These are phyloP conservation scores for Radopholus similis DNA, from an alignment of 1,140 invertebrate species.

Conservation along the genomic window DNA sequence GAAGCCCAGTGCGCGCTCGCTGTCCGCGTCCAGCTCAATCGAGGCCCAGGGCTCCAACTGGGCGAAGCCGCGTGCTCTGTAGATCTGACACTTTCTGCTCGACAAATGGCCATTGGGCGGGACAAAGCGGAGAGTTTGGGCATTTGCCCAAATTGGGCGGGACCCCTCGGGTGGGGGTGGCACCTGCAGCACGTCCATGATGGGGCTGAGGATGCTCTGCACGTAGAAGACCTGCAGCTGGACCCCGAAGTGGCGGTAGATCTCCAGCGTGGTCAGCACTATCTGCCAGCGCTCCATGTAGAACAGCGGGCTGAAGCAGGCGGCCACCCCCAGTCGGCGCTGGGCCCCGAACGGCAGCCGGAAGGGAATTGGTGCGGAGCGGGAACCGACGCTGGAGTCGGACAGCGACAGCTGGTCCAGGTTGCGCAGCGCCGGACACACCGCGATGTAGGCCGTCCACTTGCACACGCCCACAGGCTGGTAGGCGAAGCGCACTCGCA, in stretches of 20 bases:
- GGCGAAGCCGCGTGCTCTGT: slow-evolving; percentile 28
- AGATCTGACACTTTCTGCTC: slow-evolving; percentile 13
- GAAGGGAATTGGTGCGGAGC: slow-evolving; percentile 17
- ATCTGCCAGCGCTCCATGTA: slow-evolving; percentile 52
- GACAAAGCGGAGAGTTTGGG: not conserved
- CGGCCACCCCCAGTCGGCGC: slow-evolving; percentile 29
- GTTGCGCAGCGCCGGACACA: slow-evolving; percentile 31
- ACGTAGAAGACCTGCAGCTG: slow-evolving; percentile 50
- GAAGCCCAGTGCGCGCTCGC: slow-evolving; percentile 14
- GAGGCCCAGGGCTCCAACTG: slow-evolving; percentile 36
- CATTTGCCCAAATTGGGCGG: not conserved
- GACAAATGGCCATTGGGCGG: not conserved
- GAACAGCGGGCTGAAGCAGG: slow-evolving; percentile 48
- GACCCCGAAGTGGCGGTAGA: slow-evolving; percentile 49
- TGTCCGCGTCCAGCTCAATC: slow-evolving; percentile 16
- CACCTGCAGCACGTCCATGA: slow-evolving; percentile 25
- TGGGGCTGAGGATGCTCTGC: slow-evolving; percentile 42
- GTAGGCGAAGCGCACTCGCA: slow-evolving; percentile 30
- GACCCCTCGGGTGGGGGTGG: not conserved
- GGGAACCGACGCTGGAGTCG: slow-evolving; percentile 27
- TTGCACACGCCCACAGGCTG: slow-evolving; percentile 42
- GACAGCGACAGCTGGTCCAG: slow-evolving; percentile 15
- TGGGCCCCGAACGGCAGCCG: slow-evolving; percentile 18
- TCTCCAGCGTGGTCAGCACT: slow-evolving; percentile 44
- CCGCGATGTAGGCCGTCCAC: slow-evolving; percentile 40